Evolutionary conservation across 2,888 invertebrate species (phyloP), one percentile per base, ranked within the genome.

Genomic region (Limnephilus auricula): DNA sequence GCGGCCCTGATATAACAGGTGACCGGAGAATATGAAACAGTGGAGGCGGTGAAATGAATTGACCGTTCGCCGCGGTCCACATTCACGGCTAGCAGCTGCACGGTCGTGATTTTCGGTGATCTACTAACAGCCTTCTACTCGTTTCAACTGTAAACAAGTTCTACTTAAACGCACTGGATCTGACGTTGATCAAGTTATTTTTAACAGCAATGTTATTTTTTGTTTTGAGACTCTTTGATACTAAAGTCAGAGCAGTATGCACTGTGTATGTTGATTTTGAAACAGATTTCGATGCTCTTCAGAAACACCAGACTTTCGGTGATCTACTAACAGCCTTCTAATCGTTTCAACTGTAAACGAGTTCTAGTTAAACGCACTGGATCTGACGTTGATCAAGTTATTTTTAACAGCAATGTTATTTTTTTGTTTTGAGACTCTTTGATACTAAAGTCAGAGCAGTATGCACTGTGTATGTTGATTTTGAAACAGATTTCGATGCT

Each of bases 41-140:
- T 6, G 10, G 25, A 65, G 65, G 25, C n/a, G 25, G 65, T 65
- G 25, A 65, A 65, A 25, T 65, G 65, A 45, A 45, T 82, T 37
- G 82, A 12, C 5, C 34, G 34, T 82, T 82, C 82, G 82, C 31
- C 34, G 18, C 82, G 82, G 82, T 82, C 82, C 82, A 82, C 82
- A 82, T 82, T 82, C 82, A 34, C 25, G 34, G 82, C 18, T 34
- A 18, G 25, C 18, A 65, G 65, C 25, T 82, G 34, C 82, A 32
- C 34, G 34, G 82, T 82, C 82, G 37, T 37, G 82, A 37, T 32
- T 82, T 82, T 82, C 34, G 34, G 82, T 34, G 25, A n/a, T 34
- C 82, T 25, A 82, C 82, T 82, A 34, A 82, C 34, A 3, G 65
- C 65, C 65, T 2, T 15, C 65, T 65, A 65, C 65, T 65, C 65